phyloP scores from a whole-genome alignment of 2,113 vertebrate species.

The Corvus hawaiiensis region DNA sequence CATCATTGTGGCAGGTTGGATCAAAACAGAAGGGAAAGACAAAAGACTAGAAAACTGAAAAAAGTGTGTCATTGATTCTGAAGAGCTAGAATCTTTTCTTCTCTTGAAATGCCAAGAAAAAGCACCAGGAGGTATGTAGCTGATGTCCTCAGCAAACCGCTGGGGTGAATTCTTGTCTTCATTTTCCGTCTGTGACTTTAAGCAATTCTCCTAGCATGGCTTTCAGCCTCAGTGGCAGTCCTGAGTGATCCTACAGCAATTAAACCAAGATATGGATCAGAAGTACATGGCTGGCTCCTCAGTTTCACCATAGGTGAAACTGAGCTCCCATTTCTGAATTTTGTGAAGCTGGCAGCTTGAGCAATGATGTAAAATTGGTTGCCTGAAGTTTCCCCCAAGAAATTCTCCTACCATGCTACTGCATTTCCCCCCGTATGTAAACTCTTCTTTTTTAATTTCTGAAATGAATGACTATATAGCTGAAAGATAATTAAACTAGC shows the following conservation, averaged over 20 bases:
- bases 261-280: neutral
- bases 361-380: neutral
- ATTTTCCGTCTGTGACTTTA: neutral
- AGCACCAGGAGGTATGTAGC: neutral
- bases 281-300: neutral
- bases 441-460: constrained; percentile 5
- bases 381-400: neutral
- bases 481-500: constrained; percentile 32
- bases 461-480: neutral
- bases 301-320: neutral
- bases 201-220: neutral
- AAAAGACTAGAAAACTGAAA: neutral
- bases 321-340: neutral
- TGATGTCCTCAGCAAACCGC: neutral
- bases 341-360: neutral
- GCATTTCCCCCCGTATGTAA: neutral
- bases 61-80: neutral
- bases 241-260: neutral
- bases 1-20: neutral
- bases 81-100: neutral
- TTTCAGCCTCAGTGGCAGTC: neutral
- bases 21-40: neutral
- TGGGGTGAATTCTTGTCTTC: neutral
- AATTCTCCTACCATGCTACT: neutral
- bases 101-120: neutral